A percentile compares a stretch with the other conserved stretches of the same genome.
These are phyloP conservation scores for Malachius bipustulatus DNA, from an alignment of 2,888 invertebrate species.

Conservation along the genomic window DNA sequence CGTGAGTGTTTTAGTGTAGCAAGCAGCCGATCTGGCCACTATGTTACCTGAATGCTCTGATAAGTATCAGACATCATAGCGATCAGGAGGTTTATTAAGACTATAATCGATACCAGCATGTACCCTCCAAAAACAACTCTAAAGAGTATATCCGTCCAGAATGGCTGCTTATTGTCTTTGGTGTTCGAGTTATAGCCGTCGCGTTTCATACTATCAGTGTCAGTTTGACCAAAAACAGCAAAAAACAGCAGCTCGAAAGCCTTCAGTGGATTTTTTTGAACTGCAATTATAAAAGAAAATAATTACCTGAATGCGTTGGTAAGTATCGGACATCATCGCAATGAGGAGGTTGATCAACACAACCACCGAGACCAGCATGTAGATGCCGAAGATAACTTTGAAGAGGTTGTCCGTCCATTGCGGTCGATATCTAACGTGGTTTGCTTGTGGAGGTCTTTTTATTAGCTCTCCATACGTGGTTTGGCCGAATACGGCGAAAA, in stretches of 20 bases:
- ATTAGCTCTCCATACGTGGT: constrained; percentile 70
- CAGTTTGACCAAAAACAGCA: constrained; percentile 92
- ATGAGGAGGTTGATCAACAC: constrained; percentile 97
- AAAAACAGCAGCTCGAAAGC: constrained; percentile 98
- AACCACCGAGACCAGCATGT: constrained; percentile 95
- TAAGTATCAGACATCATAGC: constrained; percentile 99
- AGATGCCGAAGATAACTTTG: constrained; percentile 89
- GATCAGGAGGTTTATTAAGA: constrained; percentile 97
- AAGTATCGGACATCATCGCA: constrained; percentile 99
- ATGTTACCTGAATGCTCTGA: too few species aligned
- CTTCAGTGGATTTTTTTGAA: constrained; percentile 79
- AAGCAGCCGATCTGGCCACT: too few species aligned
- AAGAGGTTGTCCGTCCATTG: constrained; percentile 76
- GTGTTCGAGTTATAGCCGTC: constrained; percentile 41
- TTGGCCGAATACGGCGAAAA: constrained; percentile 95
- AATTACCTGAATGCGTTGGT: constrained; percentile 95
- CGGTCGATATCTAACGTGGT: constrained; percentile 73
- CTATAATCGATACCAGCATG: constrained; percentile 98
- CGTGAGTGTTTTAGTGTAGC: too few species aligned
- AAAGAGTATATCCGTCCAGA: constrained; percentile 77
- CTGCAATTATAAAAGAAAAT: constrained; percentile 54
- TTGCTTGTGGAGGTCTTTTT: constrained; percentile 64
- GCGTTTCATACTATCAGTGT: constrained; percentile 65
- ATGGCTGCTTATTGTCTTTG: constrained; percentile 50
- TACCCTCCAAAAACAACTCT: constrained; percentile 85